These are phyloP conservation scores for Propsilocerus akamusi DNA, from an alignment of 1,140 invertebrate genomes.

Conservation along the genomic window DNA sequence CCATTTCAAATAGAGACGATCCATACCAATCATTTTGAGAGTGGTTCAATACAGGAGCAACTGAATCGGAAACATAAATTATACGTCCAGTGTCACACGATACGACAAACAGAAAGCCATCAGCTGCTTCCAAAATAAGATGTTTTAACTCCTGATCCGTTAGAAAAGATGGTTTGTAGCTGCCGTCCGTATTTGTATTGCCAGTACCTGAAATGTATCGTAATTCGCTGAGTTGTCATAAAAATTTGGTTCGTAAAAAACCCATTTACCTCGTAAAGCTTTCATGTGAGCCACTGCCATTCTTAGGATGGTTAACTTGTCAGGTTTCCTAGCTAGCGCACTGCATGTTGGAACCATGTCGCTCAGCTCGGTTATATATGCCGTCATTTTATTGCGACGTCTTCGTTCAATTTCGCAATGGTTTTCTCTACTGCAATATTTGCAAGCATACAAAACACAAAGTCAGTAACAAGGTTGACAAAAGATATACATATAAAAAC, in stretches of 20 bases:
- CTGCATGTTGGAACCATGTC: slow-evolving; percentile 99
- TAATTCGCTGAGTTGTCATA: not conserved
- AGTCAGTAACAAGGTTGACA: slow-evolving; percentile 25
- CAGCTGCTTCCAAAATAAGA: slow-evolving; percentile 94
- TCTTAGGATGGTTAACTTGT: slow-evolving; percentile 96
- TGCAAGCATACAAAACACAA: no score
- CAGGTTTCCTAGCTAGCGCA: slow-evolving; percentile 91
- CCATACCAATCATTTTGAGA: slow-evolving; percentile 94
- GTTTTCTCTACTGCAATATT: slow-evolving; percentile 80
- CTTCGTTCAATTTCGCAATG: slow-evolving; percentile 99
- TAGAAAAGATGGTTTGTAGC: slow-evolving; percentile 95
- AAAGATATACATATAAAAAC: slow-evolving; percentile 21
- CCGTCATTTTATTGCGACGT: slow-evolving; percentile 98
- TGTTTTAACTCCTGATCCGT: slow-evolving; percentile 99
- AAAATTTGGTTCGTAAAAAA: not conserved
- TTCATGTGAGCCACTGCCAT: slow-evolving; percentile 99
- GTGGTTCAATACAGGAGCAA: slow-evolving; percentile 93
- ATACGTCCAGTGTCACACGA: slow-evolving; percentile 93
- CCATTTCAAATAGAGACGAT: slow-evolving; percentile 82
- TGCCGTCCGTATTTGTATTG: slow-evolving; percentile 82
- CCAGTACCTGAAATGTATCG: slow-evolving; percentile 54
- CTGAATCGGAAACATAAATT: slow-evolving; percentile 97
- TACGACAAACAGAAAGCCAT: slow-evolving; percentile 97
- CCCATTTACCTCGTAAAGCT: slow-evolving; percentile 62
- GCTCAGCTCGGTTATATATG: slow-evolving; percentile 97